Conservation (phyloP, 2,797 vertebrate genomes). For the Yasuhikotakia modesta region DNA sequence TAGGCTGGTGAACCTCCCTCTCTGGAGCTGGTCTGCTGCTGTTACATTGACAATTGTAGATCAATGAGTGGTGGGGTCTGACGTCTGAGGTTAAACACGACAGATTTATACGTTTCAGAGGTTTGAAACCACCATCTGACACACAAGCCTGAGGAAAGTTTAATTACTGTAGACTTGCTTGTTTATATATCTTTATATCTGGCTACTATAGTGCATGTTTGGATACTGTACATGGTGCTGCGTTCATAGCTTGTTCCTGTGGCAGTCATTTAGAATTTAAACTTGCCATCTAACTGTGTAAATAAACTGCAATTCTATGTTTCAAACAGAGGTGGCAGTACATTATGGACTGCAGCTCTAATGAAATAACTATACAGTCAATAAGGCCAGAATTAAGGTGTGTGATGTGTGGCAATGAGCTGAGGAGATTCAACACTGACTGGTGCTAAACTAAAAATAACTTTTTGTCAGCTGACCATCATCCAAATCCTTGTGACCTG, state of each 20-base stretch:
- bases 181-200: too few species aligned
- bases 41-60: conserved; percentile 43
- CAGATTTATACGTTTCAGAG: neutral
- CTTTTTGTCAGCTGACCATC: conserved; percentile 26
- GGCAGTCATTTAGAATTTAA: too few species aligned
- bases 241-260: too few species aligned
- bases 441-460: conserved; percentile 36
- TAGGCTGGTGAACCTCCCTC: conserved; percentile 84
- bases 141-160: neutral
- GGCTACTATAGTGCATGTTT: too few species aligned
- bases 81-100: conserved; percentile 19
- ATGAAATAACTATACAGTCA: neutral
- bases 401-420: conserved; percentile 18
- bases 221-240: too few species aligned
- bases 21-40: conserved; percentile 78
- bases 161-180: neutral
- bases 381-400: neutral
- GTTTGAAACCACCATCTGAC: neutral
- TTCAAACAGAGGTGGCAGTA: too few species aligned
- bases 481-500: conserved; percentile 20
- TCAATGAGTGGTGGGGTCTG: conserved; percentile 28
- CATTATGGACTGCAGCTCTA: neutral
- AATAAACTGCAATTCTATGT: too few species aligned
- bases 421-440: conserved; percentile 18
- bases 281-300: too few species aligned